phyloP scores from a whole-genome alignment of 2,113 vertebrate species.

The Hucho hucho region DNA sequence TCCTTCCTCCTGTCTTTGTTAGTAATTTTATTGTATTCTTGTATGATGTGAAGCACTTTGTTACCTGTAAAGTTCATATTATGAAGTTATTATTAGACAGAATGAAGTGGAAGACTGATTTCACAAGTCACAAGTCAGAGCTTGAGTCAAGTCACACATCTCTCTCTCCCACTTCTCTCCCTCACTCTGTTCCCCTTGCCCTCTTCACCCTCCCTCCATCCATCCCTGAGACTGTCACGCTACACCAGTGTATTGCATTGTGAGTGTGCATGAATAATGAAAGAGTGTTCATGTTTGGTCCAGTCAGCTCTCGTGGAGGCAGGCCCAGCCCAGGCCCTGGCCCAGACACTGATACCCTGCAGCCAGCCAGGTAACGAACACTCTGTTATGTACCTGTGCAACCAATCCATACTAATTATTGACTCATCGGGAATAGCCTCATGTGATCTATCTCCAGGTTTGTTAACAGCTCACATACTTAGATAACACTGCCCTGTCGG shows the following conservation, averaged over 20 bases:
- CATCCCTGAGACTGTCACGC: background rate
- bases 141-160: background rate
- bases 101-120: too few relatives aligned
- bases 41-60: too few relatives aligned
- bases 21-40: too few relatives aligned
- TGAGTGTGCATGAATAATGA: conserved; percentile 6
- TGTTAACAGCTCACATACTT: background rate
- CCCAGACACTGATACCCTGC: background rate
- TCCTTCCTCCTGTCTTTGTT: too few relatives aligned
- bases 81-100: too few relatives aligned
- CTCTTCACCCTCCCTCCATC: background rate
- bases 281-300: conserved; percentile 3
- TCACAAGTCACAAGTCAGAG: too few relatives aligned
- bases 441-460: background rate
- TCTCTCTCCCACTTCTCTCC: background rate
- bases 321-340: background rate
- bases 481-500: background rate
- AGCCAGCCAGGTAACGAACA: too few relatives aligned
- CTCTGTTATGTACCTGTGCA: background rate
- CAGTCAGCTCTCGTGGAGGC: background rate
- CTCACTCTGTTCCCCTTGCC: background rate
- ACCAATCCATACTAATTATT: background rate
- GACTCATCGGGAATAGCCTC: background rate
- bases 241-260: background rate
- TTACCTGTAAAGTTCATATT: too few relatives aligned